Evolutionary conservation across 2,888 invertebrate species (phyloP).

Genomic region (Magallana nippona): DNA sequence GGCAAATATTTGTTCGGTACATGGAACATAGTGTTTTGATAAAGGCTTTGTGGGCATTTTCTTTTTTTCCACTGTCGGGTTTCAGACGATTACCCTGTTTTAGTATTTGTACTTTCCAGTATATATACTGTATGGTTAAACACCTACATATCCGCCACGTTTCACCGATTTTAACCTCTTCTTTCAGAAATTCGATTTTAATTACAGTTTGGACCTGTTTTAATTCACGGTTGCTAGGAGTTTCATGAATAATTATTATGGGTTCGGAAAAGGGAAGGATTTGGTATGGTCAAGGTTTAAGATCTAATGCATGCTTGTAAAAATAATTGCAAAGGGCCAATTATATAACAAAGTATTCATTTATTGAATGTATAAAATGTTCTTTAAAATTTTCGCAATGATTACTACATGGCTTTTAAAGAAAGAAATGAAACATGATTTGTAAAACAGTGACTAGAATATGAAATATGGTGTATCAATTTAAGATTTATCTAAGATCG

Average conservation of each 20-base stretch:
- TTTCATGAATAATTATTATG: neutral
- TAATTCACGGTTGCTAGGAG: neutral
- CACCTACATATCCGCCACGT: constrained; percentile 19
- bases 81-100: neutral
- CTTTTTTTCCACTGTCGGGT: neutral
- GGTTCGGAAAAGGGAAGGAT: neutral
- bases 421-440: too few relatives aligned
- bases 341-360: too few relatives aligned
- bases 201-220: constrained; percentile 7
- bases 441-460: too few relatives aligned
- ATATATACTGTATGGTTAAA: constrained; percentile 3
- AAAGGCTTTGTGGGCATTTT: constrained; percentile 25
- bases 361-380: too few relatives aligned
- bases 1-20: neutral
- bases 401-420: too few relatives aligned
- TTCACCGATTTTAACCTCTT: constrained; percentile 19
- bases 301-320: too few relatives aligned
- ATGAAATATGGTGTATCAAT: too few relatives aligned
- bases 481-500: too few relatives aligned
- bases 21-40: constrained; percentile 1
- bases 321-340: too few relatives aligned
- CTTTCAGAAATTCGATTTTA: constrained; percentile 13
- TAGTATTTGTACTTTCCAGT: constrained; percentile 22
- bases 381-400: too few relatives aligned
- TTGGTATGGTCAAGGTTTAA: too few relatives aligned